Conservation (phyloP, 2,797 vertebrate genomes). For the Saxicola maurus region DNA sequence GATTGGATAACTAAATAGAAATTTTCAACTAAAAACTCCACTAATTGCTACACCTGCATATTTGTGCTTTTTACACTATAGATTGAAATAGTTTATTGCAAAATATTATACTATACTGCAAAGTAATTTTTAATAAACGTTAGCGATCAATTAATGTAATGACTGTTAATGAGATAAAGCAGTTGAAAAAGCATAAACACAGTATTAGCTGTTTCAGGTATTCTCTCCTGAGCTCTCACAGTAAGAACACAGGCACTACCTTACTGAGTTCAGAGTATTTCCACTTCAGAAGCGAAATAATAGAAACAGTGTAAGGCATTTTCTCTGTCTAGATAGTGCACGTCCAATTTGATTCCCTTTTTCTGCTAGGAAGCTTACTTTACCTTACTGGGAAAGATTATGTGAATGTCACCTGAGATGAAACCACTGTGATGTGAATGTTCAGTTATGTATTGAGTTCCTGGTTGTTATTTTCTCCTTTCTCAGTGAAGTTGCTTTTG, state of each 20-base stretch:
- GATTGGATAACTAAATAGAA: neutral
- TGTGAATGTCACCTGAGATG: neutral
- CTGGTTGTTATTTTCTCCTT: conserved; percentile 8
- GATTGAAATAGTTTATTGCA: neutral
- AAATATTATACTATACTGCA: neutral
- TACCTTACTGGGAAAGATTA: neutral
- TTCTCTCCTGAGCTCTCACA: neutral
- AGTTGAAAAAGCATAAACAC: neutral
- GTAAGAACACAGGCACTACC: neutral
- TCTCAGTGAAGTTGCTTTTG: conserved; percentile 92
- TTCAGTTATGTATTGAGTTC: neutral
- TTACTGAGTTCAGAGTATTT: neutral
- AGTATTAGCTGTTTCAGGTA: neutral
- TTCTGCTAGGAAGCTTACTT: neutral
- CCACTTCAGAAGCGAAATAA: neutral
- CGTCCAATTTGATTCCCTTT: neutral
- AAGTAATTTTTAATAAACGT: neutral
- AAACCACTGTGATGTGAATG: neutral
- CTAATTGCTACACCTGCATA: neutral
- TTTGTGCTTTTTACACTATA: neutral
- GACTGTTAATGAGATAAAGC: neutral
- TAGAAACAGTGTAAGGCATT: neutral
- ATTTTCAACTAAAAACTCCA: neutral
- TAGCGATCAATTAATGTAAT: neutral
- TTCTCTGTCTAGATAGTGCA: neutral